Base-by-base conservation (phyloP, 2,797 vertebrate genomes). In the Bryconaethiops microstoma region DNA sequence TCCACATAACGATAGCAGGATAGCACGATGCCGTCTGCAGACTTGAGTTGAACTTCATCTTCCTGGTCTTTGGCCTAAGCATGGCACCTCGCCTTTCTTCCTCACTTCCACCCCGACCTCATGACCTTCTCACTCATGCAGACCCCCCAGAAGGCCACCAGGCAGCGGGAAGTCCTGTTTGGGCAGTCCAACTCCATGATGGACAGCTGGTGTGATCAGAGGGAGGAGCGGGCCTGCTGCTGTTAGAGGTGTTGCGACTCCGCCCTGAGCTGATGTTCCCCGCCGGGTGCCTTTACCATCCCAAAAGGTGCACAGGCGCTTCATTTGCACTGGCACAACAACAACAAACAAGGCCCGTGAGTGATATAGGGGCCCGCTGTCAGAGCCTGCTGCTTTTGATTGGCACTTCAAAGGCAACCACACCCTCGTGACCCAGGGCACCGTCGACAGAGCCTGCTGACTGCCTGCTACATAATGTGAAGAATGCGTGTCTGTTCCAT, bases 91-190 rank as follows among this genome's bases (percentile, higher is more conserved):
- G 72, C 77, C 29, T 39, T 80, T 21, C 67, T 29, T 16, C 80
- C 69, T 69, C 81, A 74, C 78, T 83, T 57, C 72, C 63, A 62
- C 60, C 4, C 62, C 63, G 81, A 79, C 65, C 78, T 63, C 0
- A 68, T 92, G 91, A 93, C 92, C 91, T 93, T 82, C 87, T 91
- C 90, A 91, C 90, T 90, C 83, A 84, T 8, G 73, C 87, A 65
- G 84, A 35, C 63, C 88, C 84, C 83, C 81, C 86, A 88, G 86
- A 88, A 88, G 65, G 83, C 88, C 88, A 88, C 85, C 86, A 90
- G 83, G 87, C 86, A 79, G 65, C 82, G 89, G 90, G 92, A 92
- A 82, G 88, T 89, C 85, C 88, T 88, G 87, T 87, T 89, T 86
- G 77, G 76, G 59, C 78, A 7, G 86, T 84, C 78, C 57, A 76